Percentiles rank a stretch among this genome's conserved stretches.
Conservation (phyloP, 2,113 vertebrate species). For the Platysteira castanea region DNA sequence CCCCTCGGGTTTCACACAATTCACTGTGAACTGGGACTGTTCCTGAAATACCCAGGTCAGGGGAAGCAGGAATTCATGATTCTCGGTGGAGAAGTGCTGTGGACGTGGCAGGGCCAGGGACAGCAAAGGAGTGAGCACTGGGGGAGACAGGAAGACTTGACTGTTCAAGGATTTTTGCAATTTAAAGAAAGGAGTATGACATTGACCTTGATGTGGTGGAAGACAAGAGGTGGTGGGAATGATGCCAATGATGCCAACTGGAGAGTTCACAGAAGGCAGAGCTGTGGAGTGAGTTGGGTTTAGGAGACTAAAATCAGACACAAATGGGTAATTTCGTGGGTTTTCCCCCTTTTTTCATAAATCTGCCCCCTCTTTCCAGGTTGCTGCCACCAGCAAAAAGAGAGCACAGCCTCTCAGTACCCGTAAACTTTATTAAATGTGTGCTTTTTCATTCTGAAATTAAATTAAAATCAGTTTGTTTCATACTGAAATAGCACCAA, state of each 20-base stretch:
- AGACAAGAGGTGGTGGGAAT: rapidly evolving
- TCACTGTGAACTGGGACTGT: background rate
- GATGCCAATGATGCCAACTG: rapidly evolving
- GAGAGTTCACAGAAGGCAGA: background rate
- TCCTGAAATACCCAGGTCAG: background rate
- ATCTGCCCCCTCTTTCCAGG: background rate
- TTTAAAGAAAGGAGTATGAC: background rate
- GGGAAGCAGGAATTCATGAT: background rate
- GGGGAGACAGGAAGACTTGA: background rate
- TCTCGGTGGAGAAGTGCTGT: rapidly evolving
- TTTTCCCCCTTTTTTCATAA: background rate
- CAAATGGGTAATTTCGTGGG: background rate
- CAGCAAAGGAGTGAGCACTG: rapidly evolving
- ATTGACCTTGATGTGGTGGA: background rate
- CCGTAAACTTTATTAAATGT: slow-evolving; percentile 73
- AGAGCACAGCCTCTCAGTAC: slow-evolving; percentile 54
- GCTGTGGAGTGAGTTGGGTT: rapidly evolving
- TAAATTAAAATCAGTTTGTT: slow-evolving; percentile 50
- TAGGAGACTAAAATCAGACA: background rate
- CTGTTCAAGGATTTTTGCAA: background rate
- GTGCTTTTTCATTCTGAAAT: slow-evolving; percentile 66
- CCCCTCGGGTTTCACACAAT: background rate
- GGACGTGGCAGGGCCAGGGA: background rate
- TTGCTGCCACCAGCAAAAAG: slow-evolving; percentile 42
- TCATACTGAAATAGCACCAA: slow-evolving; percentile 58